phyloP scores from a whole-genome alignment of 1,140 invertebrate genomes.

The Paralvinella palmiformis region DNA sequence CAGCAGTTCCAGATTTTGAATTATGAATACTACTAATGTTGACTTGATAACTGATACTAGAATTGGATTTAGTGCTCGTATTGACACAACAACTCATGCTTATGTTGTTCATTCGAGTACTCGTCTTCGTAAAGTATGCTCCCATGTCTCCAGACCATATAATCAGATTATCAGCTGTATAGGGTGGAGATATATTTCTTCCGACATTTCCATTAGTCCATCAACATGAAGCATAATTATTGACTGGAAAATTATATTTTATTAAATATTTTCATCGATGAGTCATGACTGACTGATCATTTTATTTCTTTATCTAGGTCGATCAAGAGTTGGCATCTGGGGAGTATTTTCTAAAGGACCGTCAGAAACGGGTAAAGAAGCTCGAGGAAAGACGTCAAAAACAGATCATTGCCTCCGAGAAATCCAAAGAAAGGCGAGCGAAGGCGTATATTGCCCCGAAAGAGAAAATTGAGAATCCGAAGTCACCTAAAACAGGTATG shows the following conservation, averaged over 20 bases:
- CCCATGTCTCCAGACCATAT: neutral
- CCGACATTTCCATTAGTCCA: neutral
- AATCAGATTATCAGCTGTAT: neutral
- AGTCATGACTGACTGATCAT: neutral
- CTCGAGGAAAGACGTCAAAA: slow-evolving; percentile 53
- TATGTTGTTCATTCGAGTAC: no score
- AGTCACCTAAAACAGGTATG: no score
- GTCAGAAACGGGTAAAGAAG: slow-evolving; percentile 61
- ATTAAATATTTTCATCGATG: neutral
- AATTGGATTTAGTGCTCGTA: no score
- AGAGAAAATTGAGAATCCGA: slow-evolving; percentile 53
- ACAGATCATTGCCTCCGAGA: slow-evolving; percentile 63
- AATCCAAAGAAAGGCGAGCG: slow-evolving; percentile 68
- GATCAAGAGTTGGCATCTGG: slow-evolving; percentile 90
- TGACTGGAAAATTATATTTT: neutral
- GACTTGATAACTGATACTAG: no score
- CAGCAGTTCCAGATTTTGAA: no score
- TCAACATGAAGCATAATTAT: neutral
- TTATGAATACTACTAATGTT: no score
- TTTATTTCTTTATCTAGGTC: slow-evolving; percentile 51
- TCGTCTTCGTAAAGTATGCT: no score
- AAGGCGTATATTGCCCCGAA: slow-evolving; percentile 77
- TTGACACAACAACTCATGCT: no score
- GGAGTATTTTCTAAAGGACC: slow-evolving; percentile 90
- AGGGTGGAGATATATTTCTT: neutral